phyloP scores from a whole-genome alignment of 30 jellyfish, hydroid and myxozoan genomes.

The Aurelia aurita region DNA sequence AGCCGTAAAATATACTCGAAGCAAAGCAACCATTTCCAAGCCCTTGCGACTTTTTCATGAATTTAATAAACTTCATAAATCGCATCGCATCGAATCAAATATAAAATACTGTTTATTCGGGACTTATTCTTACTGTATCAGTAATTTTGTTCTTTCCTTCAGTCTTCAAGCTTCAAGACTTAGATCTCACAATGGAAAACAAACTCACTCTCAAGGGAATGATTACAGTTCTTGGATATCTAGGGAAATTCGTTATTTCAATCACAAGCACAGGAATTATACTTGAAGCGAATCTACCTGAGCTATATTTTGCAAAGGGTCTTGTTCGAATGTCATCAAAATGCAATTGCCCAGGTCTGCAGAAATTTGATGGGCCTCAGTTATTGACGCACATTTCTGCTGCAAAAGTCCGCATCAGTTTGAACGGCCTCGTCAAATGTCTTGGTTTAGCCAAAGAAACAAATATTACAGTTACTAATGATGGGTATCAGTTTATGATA shows the following conservation, averaged over 20 bases:
- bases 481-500: too few species aligned
- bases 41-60: too few species aligned
- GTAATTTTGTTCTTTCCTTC: not conserved
- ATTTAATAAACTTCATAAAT: too few species aligned
- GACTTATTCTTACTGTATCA: too few species aligned
- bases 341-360: conserved; percentile 36
- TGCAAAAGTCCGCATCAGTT: conserved; percentile 7
- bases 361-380: conserved; percentile 44
- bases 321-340: conserved; percentile 23
- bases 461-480: too few species aligned
- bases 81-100: too few species aligned
- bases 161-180: conserved; percentile 30
- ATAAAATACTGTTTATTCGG: too few species aligned
- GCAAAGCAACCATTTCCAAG: too few species aligned
- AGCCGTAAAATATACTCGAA: too few species aligned
- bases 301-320: conserved; percentile 36
- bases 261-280: not conserved
- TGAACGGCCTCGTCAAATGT: conserved; percentile 14
- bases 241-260: conserved; percentile 23
- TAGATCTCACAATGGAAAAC: conserved; percentile 41
- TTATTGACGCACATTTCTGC: not conserved
- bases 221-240: conserved; percentile 28
- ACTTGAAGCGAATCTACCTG: conserved; percentile 23
- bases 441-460: conserved; percentile 13
- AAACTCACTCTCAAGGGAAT: conserved; percentile 41